Evolutionary conservation across 2,113 vertebrate species (phyloP).

Genomic region (Elanus axillaris): DNA sequence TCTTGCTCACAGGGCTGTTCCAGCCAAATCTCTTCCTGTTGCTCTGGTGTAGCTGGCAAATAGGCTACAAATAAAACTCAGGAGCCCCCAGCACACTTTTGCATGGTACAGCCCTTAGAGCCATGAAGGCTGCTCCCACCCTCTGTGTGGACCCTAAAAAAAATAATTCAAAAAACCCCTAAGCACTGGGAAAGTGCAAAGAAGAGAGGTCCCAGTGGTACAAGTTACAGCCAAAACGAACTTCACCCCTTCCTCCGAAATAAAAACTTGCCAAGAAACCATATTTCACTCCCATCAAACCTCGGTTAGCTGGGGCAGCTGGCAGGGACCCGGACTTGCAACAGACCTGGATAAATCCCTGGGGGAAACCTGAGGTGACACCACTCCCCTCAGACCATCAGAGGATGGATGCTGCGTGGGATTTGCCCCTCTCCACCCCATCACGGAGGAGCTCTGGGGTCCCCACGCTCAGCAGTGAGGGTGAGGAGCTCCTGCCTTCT

Average conservation of each 20-base stretch:
- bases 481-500: neutral
- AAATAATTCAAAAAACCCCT: neutral
- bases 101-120: neutral
- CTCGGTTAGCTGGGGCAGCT: accelerated
- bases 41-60: neutral
- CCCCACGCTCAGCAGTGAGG: accelerated
- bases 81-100: neutral
- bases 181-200: neutral
- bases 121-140: neutral
- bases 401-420: neutral
- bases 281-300: neutral
- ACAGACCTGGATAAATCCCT: neutral
- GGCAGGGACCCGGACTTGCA: neutral
- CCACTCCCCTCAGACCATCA: neutral
- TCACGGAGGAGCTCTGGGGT: neutral
- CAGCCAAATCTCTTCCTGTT: neutral
- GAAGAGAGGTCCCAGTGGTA: neutral
- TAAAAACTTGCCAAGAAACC: neutral
- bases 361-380: accelerated
- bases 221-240: neutral
- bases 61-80: neutral
- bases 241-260: neutral
- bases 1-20: neutral
- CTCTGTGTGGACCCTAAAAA: neutral
- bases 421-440: neutral